phyloP scores from a whole-genome alignment of 2,797 vertebrate species.

The Holocentrus rufus region DNA sequence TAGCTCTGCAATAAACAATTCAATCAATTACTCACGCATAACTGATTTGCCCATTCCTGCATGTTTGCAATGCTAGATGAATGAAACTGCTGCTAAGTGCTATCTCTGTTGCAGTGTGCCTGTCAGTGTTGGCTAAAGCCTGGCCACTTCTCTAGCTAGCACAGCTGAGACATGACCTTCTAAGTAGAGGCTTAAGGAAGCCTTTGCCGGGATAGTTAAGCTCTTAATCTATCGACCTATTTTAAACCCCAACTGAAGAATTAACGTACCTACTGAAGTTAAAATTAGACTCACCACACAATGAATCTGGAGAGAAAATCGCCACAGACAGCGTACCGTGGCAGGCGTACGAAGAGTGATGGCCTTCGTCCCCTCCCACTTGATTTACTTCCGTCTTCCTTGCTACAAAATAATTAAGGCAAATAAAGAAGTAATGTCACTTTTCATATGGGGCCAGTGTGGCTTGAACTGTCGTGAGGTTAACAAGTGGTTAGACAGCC shows the following conservation, averaged over 20 bases:
- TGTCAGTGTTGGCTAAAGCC: slow-evolving; percentile 71
- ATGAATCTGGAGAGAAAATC: slow-evolving; percentile 52
- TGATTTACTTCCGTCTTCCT: slow-evolving; percentile 78
- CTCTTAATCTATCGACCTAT: slow-evolving; percentile 78
- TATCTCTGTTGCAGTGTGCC: slow-evolving; percentile 50
- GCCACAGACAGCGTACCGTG: slow-evolving; percentile 70
- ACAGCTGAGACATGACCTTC: slow-evolving; percentile 80
- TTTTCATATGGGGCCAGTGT: slow-evolving; percentile 32
- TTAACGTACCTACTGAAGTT: slow-evolving; percentile 68
- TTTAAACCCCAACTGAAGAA: slow-evolving; percentile 62
- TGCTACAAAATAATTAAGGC: slow-evolving; percentile 38
- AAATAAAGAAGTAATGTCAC: slow-evolving; percentile 53
- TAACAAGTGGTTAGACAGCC: not conserved
- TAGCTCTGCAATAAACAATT: not conserved
- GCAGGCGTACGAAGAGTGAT: slow-evolving; percentile 61
- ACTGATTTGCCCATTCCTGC: slow-evolving; percentile 85
- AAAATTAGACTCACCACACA: slow-evolving; percentile 50
- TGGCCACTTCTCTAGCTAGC: slow-evolving; percentile 51
- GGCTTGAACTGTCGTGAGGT: too few species aligned
- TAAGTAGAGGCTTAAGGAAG: slow-evolving; percentile 73
- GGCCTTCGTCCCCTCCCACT: slow-evolving; percentile 80
- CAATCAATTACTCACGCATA: slow-evolving; percentile 81
- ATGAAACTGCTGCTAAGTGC: slow-evolving; percentile 66
- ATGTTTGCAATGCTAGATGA: slow-evolving; percentile 72
- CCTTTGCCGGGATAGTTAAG: slow-evolving; percentile 75